Evolutionary conservation across 2,113 vertebrate genomes (phyloP).

Genomic region (Anarhynchus alexandrinus): DNA sequence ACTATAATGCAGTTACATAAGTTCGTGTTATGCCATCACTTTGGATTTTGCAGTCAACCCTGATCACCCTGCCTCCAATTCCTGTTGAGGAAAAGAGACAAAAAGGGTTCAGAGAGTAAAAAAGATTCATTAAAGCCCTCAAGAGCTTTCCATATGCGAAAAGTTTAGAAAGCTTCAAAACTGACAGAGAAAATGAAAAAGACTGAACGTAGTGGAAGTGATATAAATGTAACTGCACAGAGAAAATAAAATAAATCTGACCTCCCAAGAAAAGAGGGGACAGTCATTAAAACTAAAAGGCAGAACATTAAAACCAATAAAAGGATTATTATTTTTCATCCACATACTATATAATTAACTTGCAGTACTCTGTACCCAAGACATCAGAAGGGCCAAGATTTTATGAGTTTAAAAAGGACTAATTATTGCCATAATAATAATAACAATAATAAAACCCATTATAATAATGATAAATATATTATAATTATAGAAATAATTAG

Average conservation of each 20-base stretch:
- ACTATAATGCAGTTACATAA: background rate
- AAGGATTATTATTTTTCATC: conserved; percentile 26
- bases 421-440: conserved; percentile 4
- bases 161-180: conserved; percentile 11
- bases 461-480: conserved; percentile 4
- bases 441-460: background rate
- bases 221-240: background rate
- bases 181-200: background rate
- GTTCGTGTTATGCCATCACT: background rate
- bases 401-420: background rate
- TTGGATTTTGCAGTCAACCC: background rate
- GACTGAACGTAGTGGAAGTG: background rate
- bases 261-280: conserved; percentile 1
- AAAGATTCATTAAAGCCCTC: conserved; percentile 4
- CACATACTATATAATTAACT: background rate
- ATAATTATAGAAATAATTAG: background rate
- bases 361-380: background rate
- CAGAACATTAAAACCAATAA: conserved; percentile 18
- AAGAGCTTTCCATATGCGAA: background rate
- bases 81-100: background rate
- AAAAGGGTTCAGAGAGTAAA: background rate
- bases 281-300: conserved; percentile 24
- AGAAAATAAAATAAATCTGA: conserved; percentile 23
- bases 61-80: background rate
- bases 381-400: background rate